Percentiles rank a stretch among this genome's conserved stretches.
Evolutionary conservation across 2,797 vertebrate species (phyloP).

Genomic region (Malurus leucopterus): DNA sequence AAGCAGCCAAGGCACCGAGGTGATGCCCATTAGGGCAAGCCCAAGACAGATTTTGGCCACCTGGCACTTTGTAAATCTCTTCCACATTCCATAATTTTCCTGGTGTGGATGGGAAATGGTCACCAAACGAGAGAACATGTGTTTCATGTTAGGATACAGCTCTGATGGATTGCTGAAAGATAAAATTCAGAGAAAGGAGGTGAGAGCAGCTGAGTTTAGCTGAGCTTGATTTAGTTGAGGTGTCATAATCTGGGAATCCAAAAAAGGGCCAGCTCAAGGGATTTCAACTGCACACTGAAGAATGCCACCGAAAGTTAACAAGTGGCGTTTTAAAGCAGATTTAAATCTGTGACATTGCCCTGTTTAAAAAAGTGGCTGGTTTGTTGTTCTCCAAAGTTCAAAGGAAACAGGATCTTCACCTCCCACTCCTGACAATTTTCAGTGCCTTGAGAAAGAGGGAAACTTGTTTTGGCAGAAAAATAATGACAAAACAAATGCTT

Average conservation of each 20-base stretch:
- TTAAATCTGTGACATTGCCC: neutral
- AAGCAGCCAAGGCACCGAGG: neutral
- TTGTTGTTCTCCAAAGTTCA: neutral
- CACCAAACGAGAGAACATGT: neutral
- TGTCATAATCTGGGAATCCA: neutral
- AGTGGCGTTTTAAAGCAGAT: neutral
- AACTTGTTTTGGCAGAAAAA: neutral
- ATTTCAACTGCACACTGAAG: neutral
- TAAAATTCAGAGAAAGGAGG: neutral
- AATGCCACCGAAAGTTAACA: neutral
- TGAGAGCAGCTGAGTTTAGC: neutral
- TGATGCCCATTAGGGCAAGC: neutral
- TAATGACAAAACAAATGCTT: neutral
- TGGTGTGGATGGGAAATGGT: neutral
- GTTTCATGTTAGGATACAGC: neutral
- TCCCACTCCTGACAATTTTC: neutral
- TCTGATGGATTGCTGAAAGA: slow-evolving; percentile 10
- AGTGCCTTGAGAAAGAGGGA: neutral
- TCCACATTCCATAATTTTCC: neutral
- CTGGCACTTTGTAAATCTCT: neutral
- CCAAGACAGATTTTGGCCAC: neutral
- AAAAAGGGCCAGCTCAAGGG: neutral
- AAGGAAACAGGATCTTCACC: neutral
- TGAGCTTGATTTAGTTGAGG: neutral
- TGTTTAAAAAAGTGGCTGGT: neutral